Base-by-base conservation (phyloP, 2,113 vertebrate species). In the Progne subis region DNA sequence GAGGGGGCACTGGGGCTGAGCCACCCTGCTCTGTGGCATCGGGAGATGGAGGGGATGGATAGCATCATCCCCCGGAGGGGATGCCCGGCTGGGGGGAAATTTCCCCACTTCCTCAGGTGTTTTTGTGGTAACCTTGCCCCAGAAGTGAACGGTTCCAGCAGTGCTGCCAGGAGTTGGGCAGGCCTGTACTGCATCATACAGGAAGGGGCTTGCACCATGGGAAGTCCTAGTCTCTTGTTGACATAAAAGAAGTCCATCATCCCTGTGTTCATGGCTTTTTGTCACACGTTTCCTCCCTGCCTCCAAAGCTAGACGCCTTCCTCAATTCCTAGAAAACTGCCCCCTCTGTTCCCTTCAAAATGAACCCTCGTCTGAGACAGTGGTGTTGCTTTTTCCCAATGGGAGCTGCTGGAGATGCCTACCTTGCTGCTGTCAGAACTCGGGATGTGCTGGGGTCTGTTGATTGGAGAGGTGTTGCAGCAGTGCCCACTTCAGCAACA, bases 121-220 rank as follows among this genome's bases (percentile, higher is more conserved):
- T 53, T 56, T 19, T 37, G 24, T 34, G 17, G 9, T 28, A 43
- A 4, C 0, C 0, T 20, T 19, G 47, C 14, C 39, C 63, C 28
- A 18, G 11, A 67, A 71, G 49, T 6, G 4, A 32, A 7, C 0
- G 8, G 29, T 55, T 18, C 6, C 0, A 5, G 0, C 2, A 3
- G 43, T 3, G 46, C 43, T 63, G 26, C 29, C 63, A 2, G 47
- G 74, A n/a, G n/a, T 4, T 5, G 3, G 46, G 41, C 1, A 5
- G 25, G 39, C n/a, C 46, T 20, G 31, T 46, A 14, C 21, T 7
- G 8, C 8, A 0, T 37, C 4, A 2, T 39, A 5, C 32, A 14
- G 77, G n/a, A 31, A 60, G 64, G 52, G 37, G 65, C 39, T 25
- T 53, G 49, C 14, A 2, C 46, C 8, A 0, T 44, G 88, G 74